phyloP scores from a whole-genome alignment of 1,140 invertebrate species.

The Drosophila repleta region DNA sequence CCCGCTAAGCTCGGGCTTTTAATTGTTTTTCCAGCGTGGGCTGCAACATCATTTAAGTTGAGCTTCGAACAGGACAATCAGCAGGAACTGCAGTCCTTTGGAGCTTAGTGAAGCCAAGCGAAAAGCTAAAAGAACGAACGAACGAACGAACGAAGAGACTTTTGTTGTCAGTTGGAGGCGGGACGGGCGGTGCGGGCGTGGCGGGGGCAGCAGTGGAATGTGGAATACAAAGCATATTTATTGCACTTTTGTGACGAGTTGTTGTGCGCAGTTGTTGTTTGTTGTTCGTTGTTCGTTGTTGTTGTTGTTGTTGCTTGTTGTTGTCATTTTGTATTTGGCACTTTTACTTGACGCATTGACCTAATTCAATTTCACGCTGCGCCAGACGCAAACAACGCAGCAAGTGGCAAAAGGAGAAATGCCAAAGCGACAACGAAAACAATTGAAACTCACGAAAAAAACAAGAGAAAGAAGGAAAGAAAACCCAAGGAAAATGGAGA shows the following conservation, averaged over 20 bases:
- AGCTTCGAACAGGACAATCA: neutral
- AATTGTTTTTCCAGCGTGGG: neutral
- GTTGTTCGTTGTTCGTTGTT: neutral
- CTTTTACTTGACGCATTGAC: constrained; percentile 71
- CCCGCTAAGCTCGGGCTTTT: neutral
- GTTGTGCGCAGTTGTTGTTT: neutral
- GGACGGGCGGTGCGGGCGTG: neutral
- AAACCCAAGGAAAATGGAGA: constrained; percentile 6
- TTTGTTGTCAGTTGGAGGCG: neutral
- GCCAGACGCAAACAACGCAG: constrained; percentile 56
- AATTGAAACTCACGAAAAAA: neutral
- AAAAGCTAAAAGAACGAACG: constrained; percentile 8
- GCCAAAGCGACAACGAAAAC: constrained; percentile 1
- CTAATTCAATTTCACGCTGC: constrained; percentile 75
- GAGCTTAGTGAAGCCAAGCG: constrained; percentile 6
- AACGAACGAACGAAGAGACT: neutral
- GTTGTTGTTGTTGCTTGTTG: constrained; percentile 15
- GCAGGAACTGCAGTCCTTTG: neutral
- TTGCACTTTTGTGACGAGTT: constrained; percentile 33
- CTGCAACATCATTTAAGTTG: constrained; percentile 2
- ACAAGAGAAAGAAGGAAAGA: no score
- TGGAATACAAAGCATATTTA: constrained; percentile 46
- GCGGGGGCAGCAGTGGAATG: neutral
- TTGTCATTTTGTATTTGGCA: constrained; percentile 63
- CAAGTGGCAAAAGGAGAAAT: constrained; percentile 13